A percentile compares a stretch with the other conserved stretches of the same genome.
Conservation (phyloP, 1,140 invertebrate genomes). For the Limonius californicus region DNA sequence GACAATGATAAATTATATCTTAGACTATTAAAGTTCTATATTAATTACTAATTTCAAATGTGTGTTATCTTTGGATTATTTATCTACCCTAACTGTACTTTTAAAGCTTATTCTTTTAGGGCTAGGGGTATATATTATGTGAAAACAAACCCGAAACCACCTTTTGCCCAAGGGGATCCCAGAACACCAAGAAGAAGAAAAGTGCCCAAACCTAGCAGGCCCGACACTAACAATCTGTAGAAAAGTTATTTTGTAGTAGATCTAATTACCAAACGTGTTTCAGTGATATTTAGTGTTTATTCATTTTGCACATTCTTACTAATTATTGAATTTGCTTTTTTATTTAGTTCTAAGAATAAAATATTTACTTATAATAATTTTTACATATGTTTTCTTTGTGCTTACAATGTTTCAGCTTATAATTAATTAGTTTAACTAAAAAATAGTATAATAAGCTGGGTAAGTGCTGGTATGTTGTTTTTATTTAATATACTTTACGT, state of each 20-base stretch:
- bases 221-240: neutral
- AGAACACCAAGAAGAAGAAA: slow-evolving; percentile 50
- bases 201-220: neutral
- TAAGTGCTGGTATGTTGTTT: neutral
- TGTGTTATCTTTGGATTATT: no score
- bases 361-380: no score
- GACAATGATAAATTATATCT: no score
- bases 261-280: neutral
- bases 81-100: no score
- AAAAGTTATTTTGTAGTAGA: neutral
- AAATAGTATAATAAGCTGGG: no score
- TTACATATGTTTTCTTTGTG: no score
- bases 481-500: slow-evolving; percentile 9
- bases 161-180: slow-evolving; percentile 78
- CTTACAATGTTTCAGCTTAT: no score
- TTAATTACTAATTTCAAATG: no score
- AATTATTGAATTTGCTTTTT: neutral
- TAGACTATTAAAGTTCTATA: no score
- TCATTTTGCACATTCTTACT: neutral
- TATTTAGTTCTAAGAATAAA: no score
- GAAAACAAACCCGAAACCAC: slow-evolving; percentile 78
- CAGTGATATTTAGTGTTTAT: neutral
- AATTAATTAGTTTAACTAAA: no score
- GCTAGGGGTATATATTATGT: slow-evolving; percentile 78
- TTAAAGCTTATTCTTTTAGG: no score